Evolutionary conservation across 2,797 vertebrate genomes (phyloP), one percentile per base, ranked within the genome.

Genomic region (Falco columbarius): DNA sequence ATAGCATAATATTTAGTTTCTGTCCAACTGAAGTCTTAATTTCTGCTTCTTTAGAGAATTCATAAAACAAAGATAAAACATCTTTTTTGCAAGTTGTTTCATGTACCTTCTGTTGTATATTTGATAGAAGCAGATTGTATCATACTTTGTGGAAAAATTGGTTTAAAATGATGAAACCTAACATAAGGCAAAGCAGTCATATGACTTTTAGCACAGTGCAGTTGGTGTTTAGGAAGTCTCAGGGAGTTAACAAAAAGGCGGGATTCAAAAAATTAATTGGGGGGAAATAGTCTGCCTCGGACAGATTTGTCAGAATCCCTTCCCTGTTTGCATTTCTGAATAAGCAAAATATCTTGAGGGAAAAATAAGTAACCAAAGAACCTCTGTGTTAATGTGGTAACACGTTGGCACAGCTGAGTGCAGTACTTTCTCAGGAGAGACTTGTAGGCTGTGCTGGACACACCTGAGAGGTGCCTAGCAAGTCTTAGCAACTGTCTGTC

Each of bases 1-100:
- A 47, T 32, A 47, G 72, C 38, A 22, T 46, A 90, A 52, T 34
- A 12, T 29, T 16, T 42, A 71, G 47, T 94, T 93, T 92, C 73
- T 95, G 84, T 77, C 63, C 89, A 95, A 58, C 87, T 91, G 47
- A 77, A 77, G 22, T 85, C 96, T 89, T 97, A 89, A 90, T 95
- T 92, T 95, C 70, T 88, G 56, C 73, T 94, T 82, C 68, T 76
- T 77, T 55, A 74, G 67, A 93, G 63, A 95, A 90, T 61, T 89
- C 44, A 29, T 88, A 95, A 90, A 95, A 47, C 68, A 90, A 87
- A 96, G 52, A 58, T 68, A 66, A 96, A 97, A 81, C 6, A 40
- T 27, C 16, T 6, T 84, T 54, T 93, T 72, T 93, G 40, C 12
- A 62, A 68, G 36, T 32, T 76, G 38, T 87, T 87, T 92, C 20